A percentile compares a stretch with the other conserved stretches of the same genome.
Evolutionary conservation across 2,888 invertebrate species (phyloP).

Genomic region (Ormyrus thymus): DNA sequence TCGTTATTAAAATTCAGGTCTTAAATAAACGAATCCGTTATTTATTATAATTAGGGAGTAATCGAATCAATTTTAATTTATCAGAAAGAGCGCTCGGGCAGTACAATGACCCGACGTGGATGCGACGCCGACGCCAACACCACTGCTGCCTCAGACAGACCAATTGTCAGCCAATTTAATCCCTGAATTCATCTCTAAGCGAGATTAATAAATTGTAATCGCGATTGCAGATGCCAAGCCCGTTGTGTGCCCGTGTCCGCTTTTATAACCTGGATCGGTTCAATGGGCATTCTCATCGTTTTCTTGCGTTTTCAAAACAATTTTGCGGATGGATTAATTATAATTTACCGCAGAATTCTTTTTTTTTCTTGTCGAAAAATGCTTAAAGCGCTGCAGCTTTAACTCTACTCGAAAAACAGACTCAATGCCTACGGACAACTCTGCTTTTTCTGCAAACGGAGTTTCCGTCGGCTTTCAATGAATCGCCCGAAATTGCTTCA

Average conservation of each 20-base stretch:
- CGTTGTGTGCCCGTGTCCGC: not conserved
- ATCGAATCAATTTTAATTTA: constrained; percentile 67
- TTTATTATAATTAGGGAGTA: constrained; percentile 58
- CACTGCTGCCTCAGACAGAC: constrained; percentile 60
- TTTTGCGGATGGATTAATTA: too few species aligned
- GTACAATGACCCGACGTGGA: constrained; percentile 60
- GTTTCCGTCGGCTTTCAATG: too few species aligned
- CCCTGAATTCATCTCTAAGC: constrained; percentile 67
- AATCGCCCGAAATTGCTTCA: too few species aligned
- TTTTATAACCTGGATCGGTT: not conserved
- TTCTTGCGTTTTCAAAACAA: too few species aligned
- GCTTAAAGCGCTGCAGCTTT: too few species aligned
- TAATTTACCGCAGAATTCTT: too few species aligned
- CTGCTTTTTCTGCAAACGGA: too few species aligned
- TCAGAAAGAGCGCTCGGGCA: constrained; percentile 55
- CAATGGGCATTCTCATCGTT: not conserved
- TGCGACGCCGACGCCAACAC: constrained; percentile 21
- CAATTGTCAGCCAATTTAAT: constrained; percentile 70
- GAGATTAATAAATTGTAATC: constrained; percentile 69
- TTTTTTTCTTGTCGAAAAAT: too few species aligned
- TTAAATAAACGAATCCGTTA: constrained; percentile 5
- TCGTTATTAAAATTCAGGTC: not conserved
- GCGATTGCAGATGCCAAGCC: constrained; percentile 38
- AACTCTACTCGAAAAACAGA: too few species aligned
- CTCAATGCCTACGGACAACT: too few species aligned